Evolutionary conservation across 2,888 invertebrate species (phyloP).

Genomic region (Alentia gelatinosa): DNA sequence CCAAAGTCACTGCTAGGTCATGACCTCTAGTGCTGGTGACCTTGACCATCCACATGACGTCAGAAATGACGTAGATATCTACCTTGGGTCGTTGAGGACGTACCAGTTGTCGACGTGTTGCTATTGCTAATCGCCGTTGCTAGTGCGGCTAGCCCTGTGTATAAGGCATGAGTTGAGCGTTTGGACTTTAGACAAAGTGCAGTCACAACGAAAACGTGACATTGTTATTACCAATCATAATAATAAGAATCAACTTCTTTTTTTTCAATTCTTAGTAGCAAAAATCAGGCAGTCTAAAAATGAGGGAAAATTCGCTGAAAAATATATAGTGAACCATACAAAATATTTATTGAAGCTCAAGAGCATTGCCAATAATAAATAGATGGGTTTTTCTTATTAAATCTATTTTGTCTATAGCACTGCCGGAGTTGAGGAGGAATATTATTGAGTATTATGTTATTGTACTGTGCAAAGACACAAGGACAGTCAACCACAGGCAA

Average conservation of each 20-base stretch:
- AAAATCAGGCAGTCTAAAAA: not conserved
- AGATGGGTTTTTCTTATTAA: not conserved
- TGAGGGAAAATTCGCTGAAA: not conserved
- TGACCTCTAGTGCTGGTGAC: conserved; percentile 44
- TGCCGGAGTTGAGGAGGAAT: not conserved
- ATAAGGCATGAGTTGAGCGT: conserved; percentile 31
- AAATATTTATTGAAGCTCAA: not conserved
- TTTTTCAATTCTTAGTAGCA: not conserved
- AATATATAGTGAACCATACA: not conserved
- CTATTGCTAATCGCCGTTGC: conserved; percentile 57
- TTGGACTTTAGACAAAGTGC: not conserved
- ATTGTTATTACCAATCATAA: too few relatives aligned
- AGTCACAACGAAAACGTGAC: not conserved
- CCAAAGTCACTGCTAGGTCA: conserved; percentile 32
- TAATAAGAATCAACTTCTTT: not conserved
- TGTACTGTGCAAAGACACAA: not conserved
- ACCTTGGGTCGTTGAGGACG: conserved; percentile 50
- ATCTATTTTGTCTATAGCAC: not conserved
- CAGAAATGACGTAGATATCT: conserved; percentile 49
- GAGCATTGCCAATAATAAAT: too few relatives aligned
- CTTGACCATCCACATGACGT: conserved; percentile 5
- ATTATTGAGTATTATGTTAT: not conserved
- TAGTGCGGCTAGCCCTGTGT: conserved; percentile 56
- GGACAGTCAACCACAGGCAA: not conserved
- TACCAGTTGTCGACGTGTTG: conserved; percentile 51